Conservation (phyloP, 2,797 vertebrate genomes). For the Gorsachius magnificus region DNA sequence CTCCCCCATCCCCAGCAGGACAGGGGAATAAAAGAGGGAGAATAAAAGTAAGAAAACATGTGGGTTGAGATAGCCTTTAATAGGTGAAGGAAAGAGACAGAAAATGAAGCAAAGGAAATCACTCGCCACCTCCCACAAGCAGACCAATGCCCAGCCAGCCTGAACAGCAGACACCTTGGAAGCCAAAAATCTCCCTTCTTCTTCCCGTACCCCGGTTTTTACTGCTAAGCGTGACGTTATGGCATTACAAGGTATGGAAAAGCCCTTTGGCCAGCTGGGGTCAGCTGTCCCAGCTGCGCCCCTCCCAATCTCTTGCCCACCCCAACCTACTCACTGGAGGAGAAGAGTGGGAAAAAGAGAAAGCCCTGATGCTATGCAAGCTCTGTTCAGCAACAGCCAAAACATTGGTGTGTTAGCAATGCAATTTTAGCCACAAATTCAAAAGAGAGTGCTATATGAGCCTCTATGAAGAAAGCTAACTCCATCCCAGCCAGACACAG, state of each 20-base stretch:
- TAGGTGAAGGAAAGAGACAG: background rate
- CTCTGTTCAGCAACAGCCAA: background rate
- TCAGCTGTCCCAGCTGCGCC: background rate
- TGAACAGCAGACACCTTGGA: background rate
- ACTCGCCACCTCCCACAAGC: background rate
- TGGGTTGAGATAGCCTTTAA: background rate
- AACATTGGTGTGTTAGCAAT: background rate
- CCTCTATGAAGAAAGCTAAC: background rate
- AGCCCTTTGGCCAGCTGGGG: background rate
- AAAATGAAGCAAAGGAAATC: background rate
- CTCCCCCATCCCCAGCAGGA: no score
- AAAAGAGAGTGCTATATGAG: background rate
- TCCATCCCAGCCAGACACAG: background rate
- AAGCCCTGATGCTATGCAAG: background rate
- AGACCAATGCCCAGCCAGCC: background rate
- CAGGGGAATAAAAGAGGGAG: background rate
- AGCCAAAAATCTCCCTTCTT: background rate
- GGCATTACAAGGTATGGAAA: background rate
- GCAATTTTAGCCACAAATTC: background rate
- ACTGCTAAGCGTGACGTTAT: fast-evolving
- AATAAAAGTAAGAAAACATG: background rate
- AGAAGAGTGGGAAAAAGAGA: background rate
- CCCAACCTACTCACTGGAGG: background rate
- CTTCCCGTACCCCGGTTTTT: background rate
- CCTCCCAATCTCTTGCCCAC: background rate